Base-by-base conservation (phyloP, 1,140 invertebrate species). In the Penaeus japonicus region DNA sequence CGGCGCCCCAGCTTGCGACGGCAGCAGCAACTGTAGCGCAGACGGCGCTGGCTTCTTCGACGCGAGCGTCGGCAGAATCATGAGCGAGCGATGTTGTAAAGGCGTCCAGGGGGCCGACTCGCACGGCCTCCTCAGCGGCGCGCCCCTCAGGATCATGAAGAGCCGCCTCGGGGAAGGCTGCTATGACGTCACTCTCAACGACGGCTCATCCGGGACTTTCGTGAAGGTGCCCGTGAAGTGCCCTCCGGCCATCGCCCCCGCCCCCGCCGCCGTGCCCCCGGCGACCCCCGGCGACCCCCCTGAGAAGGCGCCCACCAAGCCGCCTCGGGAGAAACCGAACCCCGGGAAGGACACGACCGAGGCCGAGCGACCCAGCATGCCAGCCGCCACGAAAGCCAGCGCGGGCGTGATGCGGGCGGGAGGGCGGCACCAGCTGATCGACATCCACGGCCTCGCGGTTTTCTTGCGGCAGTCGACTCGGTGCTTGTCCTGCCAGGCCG, bases 361-460 rank as follows among this genome's bases (percentile, higher is more conserved):
- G 27, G 4, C 20, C 24, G 70, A 30, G 35, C 18, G 27, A 0
- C 70, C 39, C 30, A 47, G 47, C 47, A 47, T 12, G 47, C 47
- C 47, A 7, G 47, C 47, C 47, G 4, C 47, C 10, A 1, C 47
- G 4, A 47, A 47, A 15, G 47, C 47, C 10, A 47, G 47, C 47
- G 47, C 47, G 47, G 39, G 80, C 22, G 27, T 57, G 53, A 70
- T 75, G 80, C 27, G 86, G 70, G 62, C 86, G 10, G 86, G 73
- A 12, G 80, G 79, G 22, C 79, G 86, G 5, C 86, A 88, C 54
- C 86, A 88, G 27, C 70, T 88, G 0, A 79, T 88, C 15, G 86
- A 88, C 65, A 88, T 88, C 30, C 86, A 88, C 53, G 86, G 86
- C 4, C 32, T 88, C 53, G 86, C 86, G 53, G 80, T 88, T 18